Conservation (phyloP, 2,113 vertebrate species). For the Tragulus kanchil region DNA sequence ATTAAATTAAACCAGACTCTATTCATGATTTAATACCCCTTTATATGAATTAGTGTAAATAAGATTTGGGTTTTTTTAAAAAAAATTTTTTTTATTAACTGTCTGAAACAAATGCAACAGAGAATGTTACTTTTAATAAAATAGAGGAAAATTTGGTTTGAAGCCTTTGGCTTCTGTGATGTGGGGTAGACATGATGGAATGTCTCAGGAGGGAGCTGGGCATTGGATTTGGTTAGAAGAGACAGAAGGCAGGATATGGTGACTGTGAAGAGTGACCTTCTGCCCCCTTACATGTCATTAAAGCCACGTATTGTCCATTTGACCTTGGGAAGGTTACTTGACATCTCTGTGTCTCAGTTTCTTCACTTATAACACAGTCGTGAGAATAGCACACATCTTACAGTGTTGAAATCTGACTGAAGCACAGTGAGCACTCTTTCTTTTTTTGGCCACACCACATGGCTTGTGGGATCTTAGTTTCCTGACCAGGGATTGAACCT, state of each 20-base stretch:
- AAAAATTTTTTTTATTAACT: neutral
- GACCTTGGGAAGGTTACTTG: neutral
- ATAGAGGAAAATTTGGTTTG: neutral
- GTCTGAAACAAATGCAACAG: neutral
- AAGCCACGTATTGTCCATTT: neutral
- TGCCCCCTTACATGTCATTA: neutral
- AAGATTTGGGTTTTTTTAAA: neutral
- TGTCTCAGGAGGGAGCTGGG: neutral
- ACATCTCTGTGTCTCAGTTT: neutral
- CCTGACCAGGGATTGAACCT: neutral
- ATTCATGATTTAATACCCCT: neutral
- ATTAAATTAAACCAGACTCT: neutral
- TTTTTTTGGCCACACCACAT: neutral
- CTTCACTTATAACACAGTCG: neutral
- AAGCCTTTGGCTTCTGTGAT: neutral
- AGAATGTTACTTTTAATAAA: conserved; percentile 29
- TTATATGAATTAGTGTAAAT: neutral
- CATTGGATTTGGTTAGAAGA: neutral
- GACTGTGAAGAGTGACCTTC: neutral
- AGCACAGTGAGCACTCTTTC: neutral
- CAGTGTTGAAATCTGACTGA: neutral
- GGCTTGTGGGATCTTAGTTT: neutral
- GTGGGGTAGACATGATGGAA: neutral
- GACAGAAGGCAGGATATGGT: neutral
- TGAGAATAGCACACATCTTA: neutral